Conservation (phyloP, 2,113 vertebrate species). For the Pluvianellus socialis region DNA sequence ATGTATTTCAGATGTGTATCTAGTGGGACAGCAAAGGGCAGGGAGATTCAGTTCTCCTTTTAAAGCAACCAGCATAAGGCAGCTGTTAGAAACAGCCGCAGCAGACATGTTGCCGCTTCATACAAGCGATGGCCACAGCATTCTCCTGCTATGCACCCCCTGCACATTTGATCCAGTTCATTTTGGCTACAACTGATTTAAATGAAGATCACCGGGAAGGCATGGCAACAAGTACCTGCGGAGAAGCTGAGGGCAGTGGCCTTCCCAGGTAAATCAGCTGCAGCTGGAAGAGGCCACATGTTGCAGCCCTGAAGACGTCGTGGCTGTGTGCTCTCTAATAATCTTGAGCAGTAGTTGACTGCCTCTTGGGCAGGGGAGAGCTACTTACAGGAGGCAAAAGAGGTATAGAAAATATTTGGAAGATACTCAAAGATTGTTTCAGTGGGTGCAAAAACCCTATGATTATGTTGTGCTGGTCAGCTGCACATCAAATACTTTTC, state of each 20-base stretch:
- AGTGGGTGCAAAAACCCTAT: background rate
- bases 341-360: background rate
- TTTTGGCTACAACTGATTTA: background rate
- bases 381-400: background rate
- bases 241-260: background rate
- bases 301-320: background rate
- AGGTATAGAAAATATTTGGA: background rate
- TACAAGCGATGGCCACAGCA: fast-evolving
- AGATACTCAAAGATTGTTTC: background rate
- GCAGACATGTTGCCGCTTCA: fast-evolving
- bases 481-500: background rate
- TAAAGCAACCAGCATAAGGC: background rate
- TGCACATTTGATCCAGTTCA: background rate
- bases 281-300: background rate
- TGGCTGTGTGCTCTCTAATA: background rate
- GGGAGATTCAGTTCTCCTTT: background rate
- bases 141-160: background rate
- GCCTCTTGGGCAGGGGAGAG: background rate
- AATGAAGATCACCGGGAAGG: background rate
- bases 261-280: background rate
- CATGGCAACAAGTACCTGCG: background rate
- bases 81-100: background rate
- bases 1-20: background rate
- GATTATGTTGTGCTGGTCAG: background rate
- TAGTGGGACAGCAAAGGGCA: background rate